phyloP scores from a whole-genome alignment of 2,797 vertebrate genomes.

The Lerista edwardsae region DNA sequence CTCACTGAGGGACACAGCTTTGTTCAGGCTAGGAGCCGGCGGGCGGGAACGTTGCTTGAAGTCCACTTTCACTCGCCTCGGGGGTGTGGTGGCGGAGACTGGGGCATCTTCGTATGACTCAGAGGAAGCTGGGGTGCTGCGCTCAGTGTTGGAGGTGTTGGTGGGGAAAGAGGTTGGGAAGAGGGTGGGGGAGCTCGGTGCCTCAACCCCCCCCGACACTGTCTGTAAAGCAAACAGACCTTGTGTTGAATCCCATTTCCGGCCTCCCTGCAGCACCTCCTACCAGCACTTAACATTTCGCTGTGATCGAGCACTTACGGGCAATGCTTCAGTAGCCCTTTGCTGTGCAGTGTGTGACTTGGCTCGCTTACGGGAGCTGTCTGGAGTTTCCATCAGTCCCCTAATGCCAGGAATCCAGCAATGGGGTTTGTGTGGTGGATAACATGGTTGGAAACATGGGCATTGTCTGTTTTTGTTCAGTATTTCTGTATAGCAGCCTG shows the following conservation, averaged over 20 bases:
- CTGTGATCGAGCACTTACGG: not conserved
- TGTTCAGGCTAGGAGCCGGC: conserved; percentile 17
- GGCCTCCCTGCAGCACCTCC: not conserved
- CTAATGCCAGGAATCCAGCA: not conserved
- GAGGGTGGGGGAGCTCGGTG: not conserved
- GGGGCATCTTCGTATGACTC: not conserved
- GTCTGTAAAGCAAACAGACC: not conserved
- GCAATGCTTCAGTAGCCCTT: too few species aligned
- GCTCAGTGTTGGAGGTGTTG: not conserved
- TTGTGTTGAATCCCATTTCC: not conserved
- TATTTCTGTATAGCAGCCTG: not conserved
- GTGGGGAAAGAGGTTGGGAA: not conserved
- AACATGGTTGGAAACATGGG: not conserved
- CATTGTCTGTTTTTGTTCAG: not conserved
- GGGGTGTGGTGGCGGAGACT: not conserved
- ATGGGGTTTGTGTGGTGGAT: not conserved
- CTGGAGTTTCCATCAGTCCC: not conserved
- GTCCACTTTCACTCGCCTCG: conserved; percentile 27
- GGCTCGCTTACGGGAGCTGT: too few species aligned
- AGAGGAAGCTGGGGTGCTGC: not conserved
- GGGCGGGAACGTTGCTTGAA: conserved; percentile 26
- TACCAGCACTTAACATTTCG: not conserved
- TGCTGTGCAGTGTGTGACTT: too few species aligned
- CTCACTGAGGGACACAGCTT: conserved; percentile 36
- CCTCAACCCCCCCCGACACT: not conserved